Base-by-base conservation (phyloP, 2,113 vertebrate species). In the Pteruthius melanotis region DNA sequence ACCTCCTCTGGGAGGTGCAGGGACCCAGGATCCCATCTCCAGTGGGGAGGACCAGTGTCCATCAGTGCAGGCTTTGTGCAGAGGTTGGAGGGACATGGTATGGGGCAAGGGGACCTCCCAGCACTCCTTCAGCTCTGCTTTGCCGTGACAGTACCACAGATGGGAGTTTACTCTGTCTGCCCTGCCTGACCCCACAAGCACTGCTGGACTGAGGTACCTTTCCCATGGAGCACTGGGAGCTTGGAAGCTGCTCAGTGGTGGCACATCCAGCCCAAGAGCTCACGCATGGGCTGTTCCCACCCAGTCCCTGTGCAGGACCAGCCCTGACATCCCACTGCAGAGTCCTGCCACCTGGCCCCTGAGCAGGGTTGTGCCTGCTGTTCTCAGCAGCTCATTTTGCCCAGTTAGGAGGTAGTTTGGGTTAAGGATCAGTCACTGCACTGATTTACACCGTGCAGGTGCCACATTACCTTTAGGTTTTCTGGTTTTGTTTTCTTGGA, bases 191-290 rank as follows among this genome's bases (percentile, higher is more conserved):
- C 35, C 31, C 24, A 1, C 11, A 1, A 8, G 10, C 1, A 0
- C 60, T 71, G 63, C n/a, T 35, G 12, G 19, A 3, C 6, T 9
- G 28, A 21, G 33, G 17, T 6, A 1, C 64, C 11, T 54, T 28
- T 28, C n/a, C 4, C 9, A 1, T 1, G 0, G 40, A 74, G 13
- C 50, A 1, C 9, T 1, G 3, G 59, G 40, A 42, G 40, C 69
- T 14, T 26, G 2, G 54, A 52, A 40, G 4, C 33, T 13, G 7
- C 31, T 45, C 1, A 0, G 47, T 3, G 3, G 1, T 3, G 70
- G 50, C 60, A 20, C 35, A 11, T 19, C n/a, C 60, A 49, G 70
- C 30, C 70, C 69, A 15, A 8, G 82, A 47, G 40, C 56, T 63
- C 69, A 28, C n/a, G 13, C 4, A 0, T 18, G 23, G 22, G 69